Evolutionary conservation across 2,797 vertebrate genomes (phyloP), one percentile per base, ranked within the genome.

Genomic region (Amphiprion clarkii): DNA sequence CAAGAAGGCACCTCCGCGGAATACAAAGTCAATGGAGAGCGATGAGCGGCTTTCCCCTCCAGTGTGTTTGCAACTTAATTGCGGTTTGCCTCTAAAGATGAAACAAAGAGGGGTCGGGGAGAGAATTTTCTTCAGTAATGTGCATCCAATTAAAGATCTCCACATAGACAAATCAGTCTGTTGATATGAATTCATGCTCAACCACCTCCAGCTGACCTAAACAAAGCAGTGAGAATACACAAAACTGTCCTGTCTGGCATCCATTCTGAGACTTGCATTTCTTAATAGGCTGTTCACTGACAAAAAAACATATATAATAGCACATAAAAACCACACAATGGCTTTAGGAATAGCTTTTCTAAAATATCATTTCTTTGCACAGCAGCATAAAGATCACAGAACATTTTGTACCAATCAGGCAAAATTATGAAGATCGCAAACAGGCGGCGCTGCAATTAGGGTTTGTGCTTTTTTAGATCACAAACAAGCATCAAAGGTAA

Each of bases 321-420:
- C 23, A 23, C 23, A 23, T 23, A 23, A 23, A 23, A 23, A 23
- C 23, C 23, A 23, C 55, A 69, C 58, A 40, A 6, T 27, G 7
- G 0, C 46, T 67, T 73, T 2, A 57, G 7, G n/a, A 62, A 60
- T 9, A 31, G 33, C 29, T 48, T 67, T 4, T 48, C 12, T 48
- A 2, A 21, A 67, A 53, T 27, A 48, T 29, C 4, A 66, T 71
- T 56, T 75, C 39, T 74, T 63, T 77, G 49, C 25, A 67, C n/a
- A 40, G 67, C 44, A 66, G 40, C 33, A 40, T 21, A n/a, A 48
- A 44, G 25, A 48, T 33, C 27, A 46, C 4, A 71, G 68, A 76
- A 85, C 65, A 73, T 61, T 72, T 69, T 84, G 53, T 62, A 39
- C 62, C 39, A 79, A 46, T 65, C 68, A 68, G 21, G 27, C 4